Base-by-base conservation (phyloP, 2,888 invertebrate species). In the Noctua pronuba region DNA sequence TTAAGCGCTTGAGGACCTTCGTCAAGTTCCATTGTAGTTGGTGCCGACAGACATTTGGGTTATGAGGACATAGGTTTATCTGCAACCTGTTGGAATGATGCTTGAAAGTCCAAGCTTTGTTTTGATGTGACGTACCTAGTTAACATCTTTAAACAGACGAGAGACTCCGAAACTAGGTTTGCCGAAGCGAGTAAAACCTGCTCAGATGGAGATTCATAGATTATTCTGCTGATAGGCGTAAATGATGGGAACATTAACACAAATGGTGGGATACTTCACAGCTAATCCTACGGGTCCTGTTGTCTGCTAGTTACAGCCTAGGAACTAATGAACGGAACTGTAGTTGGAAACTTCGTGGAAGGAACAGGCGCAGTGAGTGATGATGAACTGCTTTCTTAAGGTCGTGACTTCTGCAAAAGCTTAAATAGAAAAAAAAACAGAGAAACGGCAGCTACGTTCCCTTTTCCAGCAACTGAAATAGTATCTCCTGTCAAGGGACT, bases 1-100 rank as follows among this genome's bases (percentile, higher is more conserved):
- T 84, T 84, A 85, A 72, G 46, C 5, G 69, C 72, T 80, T n/a
- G 44, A 85, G 49, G 67, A 75, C 66, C 75, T 83, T 76, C 66
- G 81, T 81, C 65, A 70, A 72, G 52, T 49, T 73, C 69, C 31
- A 83, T 66, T 65, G 75, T 85, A 28, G 35, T 58, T 5, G 41
- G 13, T 73, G 75, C 81, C 69, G 67, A 72, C 68, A 58, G 28
- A 44, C n/a, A 75, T 75, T 52, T 58, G 16, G 49, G 82, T 79
- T 60, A 82, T 44, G 49, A 52, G 24, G 52, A 46, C 82, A 41
- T 65, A 10, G n/a, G 35, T 24, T 38, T 28, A 16, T 11, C 16
- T 28, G 21, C 3, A 65, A 67, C 31, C 31, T 70, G 31, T 82
- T 55, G 7, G 70, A 67, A 66, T 70, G 38, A n/a, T n/a, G n/a